A percentile compares a stretch with the other conserved stretches of the same genome.
These are phyloP conservation scores for Clarias laeviceps DNA, from an alignment of 2,797 vertebrate species.

Conservation along the genomic window DNA sequence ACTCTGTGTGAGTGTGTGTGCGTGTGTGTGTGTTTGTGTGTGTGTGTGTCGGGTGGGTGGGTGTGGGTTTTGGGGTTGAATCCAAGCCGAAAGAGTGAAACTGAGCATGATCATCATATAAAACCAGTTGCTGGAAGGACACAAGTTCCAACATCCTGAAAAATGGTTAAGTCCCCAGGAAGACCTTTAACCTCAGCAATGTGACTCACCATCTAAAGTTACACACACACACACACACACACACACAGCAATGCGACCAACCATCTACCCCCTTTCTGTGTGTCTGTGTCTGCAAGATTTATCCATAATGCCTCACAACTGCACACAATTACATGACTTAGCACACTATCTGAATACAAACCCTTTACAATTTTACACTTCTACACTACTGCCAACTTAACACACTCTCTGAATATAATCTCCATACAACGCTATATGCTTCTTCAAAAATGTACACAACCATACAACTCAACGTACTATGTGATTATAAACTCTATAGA, in stretches of 20 bases:
- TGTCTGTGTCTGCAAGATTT: not conserved
- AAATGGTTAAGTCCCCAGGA: constrained; percentile 17
- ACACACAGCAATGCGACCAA: not conserved
- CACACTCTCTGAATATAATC: no score
- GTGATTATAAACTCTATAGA: not conserved
- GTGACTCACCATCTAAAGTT: constrained; percentile 39
- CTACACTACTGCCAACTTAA: no score
- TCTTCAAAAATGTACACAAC: no score
- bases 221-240: constrained; percentile 8
- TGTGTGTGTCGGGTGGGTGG: not conserved
- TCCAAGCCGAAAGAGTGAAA: not conserved
- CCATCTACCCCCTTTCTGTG: not conserved
- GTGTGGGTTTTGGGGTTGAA: not conserved
- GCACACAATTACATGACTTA: no score
- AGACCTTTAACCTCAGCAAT: constrained; percentile 40
- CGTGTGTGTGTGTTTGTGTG: not conserved
- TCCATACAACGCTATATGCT: no score
- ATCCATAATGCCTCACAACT: no score
- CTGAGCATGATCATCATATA: not conserved
- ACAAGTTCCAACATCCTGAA: constrained; percentile 30
- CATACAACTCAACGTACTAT: no score
- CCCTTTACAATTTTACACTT: no score
- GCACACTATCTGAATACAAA: no score
- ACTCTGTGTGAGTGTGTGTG: not conserved
- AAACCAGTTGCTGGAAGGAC: constrained; percentile 28